Percentiles rank a stretch among this genome's conserved stretches.
Conservation (phyloP, 2,888 invertebrate genomes). For the Aricia artaxerxes region DNA sequence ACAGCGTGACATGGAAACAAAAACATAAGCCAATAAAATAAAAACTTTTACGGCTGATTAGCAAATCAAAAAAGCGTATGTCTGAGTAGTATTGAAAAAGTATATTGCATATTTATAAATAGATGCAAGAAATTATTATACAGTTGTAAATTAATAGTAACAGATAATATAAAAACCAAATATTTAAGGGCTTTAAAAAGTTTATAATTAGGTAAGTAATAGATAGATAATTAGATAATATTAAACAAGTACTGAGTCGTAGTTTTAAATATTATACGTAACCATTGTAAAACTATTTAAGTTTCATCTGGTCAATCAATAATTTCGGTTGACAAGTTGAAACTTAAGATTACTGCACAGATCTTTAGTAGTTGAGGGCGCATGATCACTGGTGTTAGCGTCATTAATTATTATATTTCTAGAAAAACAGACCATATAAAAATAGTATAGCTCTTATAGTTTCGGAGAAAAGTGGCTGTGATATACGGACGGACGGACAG, state of each 20-base stretch:
- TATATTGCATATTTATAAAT: not conserved
- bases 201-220: not conserved
- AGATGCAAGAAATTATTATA: not conserved
- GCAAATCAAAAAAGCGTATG: not conserved
- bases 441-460: too few species aligned
- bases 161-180: not conserved
- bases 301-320: too few species aligned
- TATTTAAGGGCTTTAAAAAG: not conserved
- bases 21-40: constrained; percentile 66
- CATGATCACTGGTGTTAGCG: too few species aligned
- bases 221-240: not conserved
- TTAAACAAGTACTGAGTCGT: not conserved
- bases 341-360: too few species aligned
- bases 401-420: too few species aligned
- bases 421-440: too few species aligned
- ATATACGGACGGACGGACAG: too few species aligned
- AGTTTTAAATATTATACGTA: too few species aligned
- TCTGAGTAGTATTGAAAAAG: not conserved
- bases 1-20: constrained; percentile 79
- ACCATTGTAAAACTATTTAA: too few species aligned
- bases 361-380: too few species aligned
- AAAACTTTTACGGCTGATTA: constrained; percentile 32
- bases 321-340: too few species aligned
- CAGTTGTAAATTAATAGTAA: not conserved
- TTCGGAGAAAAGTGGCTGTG: too few species aligned